Base-by-base conservation (phyloP, 2,113 vertebrate species). In the Opisthocomus hoazin region DNA sequence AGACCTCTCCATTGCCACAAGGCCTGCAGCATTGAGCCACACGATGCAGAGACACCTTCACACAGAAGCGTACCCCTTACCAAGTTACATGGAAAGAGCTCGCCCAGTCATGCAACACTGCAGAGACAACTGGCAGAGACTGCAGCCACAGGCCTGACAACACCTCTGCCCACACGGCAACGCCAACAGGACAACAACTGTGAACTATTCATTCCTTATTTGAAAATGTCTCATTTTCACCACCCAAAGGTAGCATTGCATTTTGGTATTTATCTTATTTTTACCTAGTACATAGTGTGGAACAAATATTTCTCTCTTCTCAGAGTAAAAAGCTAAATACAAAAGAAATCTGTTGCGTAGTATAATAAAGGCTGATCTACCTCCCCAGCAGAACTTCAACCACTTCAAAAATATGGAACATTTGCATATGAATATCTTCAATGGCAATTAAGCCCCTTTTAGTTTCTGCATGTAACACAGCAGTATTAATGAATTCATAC, bases 361-460 rank as follows among this genome's bases (percentile, higher is more conserved):
- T 60, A 65, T 69, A 90, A 90, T 58, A 83, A 53, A 94, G 66
- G 51, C 36, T 48, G 73, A 94, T 82, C 91, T 91, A 95, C 65
- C 73, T 89, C 85, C 79, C 94, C 84, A 95, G 86, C 79, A 95
- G 85, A 94, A 82, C 45, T 68, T 80, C 54, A 94, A 30, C 41
- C 8, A 30, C 41, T 94, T 94, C 50, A 96, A 63, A 84, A 89
- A 66, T 54, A 84, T 19, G 7, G 18, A 83, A 39, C 7, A 94
- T 93, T 95, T 95, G 83, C 76, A 94, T 89, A 94, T 83, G 78
- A 96, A 89, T 92, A 51, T 87, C 81, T 90, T 88, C 82, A 88
- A 75, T 69, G 30, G 56, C 82, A 94, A 94, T 90, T 77, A 94
- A 87, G 32, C 43, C 84, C 69, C 61, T 96, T 96, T 94, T 89